Evolutionary conservation across 2,888 invertebrate genomes (phyloP), one percentile per base, ranked within the genome.

Genomic region (Amiota minor): DNA sequence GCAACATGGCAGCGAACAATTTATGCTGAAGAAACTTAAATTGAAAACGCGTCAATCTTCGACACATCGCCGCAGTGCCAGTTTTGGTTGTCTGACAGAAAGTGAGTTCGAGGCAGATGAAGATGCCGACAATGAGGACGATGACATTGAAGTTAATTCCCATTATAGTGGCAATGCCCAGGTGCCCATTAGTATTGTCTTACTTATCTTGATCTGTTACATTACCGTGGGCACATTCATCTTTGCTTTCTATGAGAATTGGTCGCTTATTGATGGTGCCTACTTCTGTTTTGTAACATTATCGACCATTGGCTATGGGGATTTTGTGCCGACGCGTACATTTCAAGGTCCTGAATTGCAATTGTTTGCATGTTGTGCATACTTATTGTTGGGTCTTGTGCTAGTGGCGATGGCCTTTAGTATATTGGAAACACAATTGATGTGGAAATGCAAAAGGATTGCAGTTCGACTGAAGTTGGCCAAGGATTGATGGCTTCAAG

Each of bases 251-350:
- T 94, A 95, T 92, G 95, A 94, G 86, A 93, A 94, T 82, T 95
- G 95, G 95, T 93, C 93, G 75, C 93, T 95, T 87, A 91, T 95
- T 62, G 95, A 96, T 87, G 95, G 95, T 9, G 93, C 94, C 4
- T 96, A 96, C 90, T 95, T 96, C 89, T 95, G 96, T 88, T 96
- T 96, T 89, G 94, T 95, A 78, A 95, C 96, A 2, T 91, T 96
- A 78, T 94, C 95, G 0, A 96, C 96, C 3, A 95, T 96, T 75
- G 95, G 95, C 53, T 94, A 95, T 78, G 95, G 95, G 6, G 95
- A 95, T 86, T 92, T 94, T 79, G 92, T 94, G 72, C 95, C 95
- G 0, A 83, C 87, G 55, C 83, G 86, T 47, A 90, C 90, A 71
- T 89, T 90, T 69, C 89, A 90, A 74, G 90, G 90, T 0, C 90